phyloP scores from a whole-genome alignment of 2,113 vertebrate genomes.

The Salvelinus fontinalis region DNA sequence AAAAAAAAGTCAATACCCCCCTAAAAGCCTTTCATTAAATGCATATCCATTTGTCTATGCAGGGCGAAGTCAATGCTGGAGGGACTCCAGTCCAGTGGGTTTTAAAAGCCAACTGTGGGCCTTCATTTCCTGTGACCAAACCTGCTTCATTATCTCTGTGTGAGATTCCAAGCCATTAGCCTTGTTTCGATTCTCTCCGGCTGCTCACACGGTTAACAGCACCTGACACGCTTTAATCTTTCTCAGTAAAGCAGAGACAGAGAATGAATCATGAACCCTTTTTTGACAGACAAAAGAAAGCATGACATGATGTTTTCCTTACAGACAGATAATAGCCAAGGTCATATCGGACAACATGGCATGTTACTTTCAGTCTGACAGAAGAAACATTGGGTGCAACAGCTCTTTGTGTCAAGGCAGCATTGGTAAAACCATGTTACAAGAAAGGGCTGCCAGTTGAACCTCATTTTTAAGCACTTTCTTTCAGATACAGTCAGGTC shows the following conservation, averaged over 20 bases:
- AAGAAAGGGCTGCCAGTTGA: too few relatives aligned
- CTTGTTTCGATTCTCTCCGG: neutral
- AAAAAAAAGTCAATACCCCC: conserved; percentile 62
- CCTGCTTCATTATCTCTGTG: conserved; percentile 41
- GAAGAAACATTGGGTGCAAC: too few relatives aligned
- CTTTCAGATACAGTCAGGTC: too few relatives aligned
- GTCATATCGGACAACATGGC: too few relatives aligned
- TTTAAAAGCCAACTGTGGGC: conserved; percentile 51
- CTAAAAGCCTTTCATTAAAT: conserved; percentile 71
- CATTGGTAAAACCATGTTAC: too few relatives aligned
- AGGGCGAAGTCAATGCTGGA: conserved; percentile 58
- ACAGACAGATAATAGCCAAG: neutral
- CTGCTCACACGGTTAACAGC: too few relatives aligned
- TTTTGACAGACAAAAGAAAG: neutral
- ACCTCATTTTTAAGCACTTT: too few relatives aligned
- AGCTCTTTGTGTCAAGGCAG: too few relatives aligned
- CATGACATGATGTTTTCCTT: neutral
- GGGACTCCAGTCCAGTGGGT: conserved; percentile 50
- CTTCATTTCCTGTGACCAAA: conserved; percentile 42
- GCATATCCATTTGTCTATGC: conserved; percentile 58
- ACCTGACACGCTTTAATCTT: too few relatives aligned
- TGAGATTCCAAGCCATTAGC: conserved; percentile 47
- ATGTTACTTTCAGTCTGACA: too few relatives aligned
- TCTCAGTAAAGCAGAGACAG: too few relatives aligned
- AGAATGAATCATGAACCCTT: too few relatives aligned